phyloP scores from a whole-genome alignment of 2,797 vertebrate genomes.

The Gobionotothen gibberifrons region DNA sequence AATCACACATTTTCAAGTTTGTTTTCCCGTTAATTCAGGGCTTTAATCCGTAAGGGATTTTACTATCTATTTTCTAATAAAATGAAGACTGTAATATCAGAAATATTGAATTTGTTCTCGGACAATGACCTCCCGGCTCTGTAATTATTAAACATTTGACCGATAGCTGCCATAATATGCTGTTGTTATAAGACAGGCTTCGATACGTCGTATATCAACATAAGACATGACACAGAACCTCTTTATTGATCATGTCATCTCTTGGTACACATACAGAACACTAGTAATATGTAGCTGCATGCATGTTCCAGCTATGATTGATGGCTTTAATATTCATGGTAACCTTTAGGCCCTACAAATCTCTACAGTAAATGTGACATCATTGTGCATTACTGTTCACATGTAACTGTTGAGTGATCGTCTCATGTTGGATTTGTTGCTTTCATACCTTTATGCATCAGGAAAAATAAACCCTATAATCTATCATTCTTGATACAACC shows the following conservation, averaged over 20 bases:
- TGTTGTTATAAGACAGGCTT: not conserved
- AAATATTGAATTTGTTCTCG: too few species aligned
- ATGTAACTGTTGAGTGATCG: not conserved
- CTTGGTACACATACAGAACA: not conserved
- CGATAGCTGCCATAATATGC: too few species aligned
- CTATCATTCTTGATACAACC: not conserved
- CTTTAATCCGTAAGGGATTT: too few species aligned
- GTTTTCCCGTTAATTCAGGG: too few species aligned
- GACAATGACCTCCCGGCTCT: too few species aligned
- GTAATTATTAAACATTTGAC: too few species aligned
- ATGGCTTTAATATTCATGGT: constrained; percentile 54
- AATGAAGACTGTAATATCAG: too few species aligned
- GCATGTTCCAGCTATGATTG: constrained; percentile 19
- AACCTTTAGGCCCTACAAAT: constrained; percentile 5
- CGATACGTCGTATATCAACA: not conserved
- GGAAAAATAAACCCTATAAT: not conserved
- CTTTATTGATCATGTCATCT: not conserved
- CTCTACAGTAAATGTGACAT: not conserved
- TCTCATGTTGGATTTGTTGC: constrained; percentile 10
- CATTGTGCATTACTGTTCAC: constrained; percentile 11
- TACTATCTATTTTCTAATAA: too few species aligned
- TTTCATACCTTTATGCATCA: constrained; percentile 10
- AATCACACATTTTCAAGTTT: too few species aligned
- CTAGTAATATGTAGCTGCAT: not conserved
- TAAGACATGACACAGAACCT: not conserved